Evolutionary conservation across 2,113 vertebrate species (phyloP), one percentile per base, ranked within the genome.

Genomic region (Takifugu bimaculatus): DNA sequence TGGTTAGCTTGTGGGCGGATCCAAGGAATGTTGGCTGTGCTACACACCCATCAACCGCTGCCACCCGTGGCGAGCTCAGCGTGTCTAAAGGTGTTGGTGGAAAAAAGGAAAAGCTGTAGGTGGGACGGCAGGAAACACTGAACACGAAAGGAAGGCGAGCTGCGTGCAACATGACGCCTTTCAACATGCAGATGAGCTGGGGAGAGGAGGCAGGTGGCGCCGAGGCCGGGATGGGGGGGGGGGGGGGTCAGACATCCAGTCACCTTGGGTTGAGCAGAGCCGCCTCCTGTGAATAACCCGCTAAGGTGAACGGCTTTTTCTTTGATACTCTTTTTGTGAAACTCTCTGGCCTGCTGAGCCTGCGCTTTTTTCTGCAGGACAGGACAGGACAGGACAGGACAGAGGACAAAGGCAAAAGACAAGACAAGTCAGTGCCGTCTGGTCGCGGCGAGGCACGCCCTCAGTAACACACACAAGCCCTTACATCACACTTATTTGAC

Each of bases 311-410:
- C 90, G 0, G 92, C 95, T 68, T 97, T 97, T 75, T 98, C 97
- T 87, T 96, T 99, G 87, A 99, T 93, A 82, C 93, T 98, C 91
- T 98, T 99, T 92, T 91, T 90, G 73, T 94, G 94, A 91, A 98
- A 98, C 72, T 96, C 95, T 88, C 95, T 95, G 88, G 93, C 90
- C 70, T 95, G 93, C 89, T 95, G 87, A 69, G 90, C 91, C 87
- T 95, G 93, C 84, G 93, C 92, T 89, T 92, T 97, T 88, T 91
- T 97, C 97, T 99, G 93, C 68, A 77, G 69, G 47, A 69, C 78
- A 65, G 47, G 61, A 68, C 54, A 57, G 74, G 81, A 50, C 44
- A 80, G 15, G 13, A 60, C 20, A 20, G 20, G 20, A 20, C 20
- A 20, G 20, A 32, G 35, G 35, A 39, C 35, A 39, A 53, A 39